A percentile compares a stretch with the other conserved stretches of the same genome.
phyloP scores from a whole-genome alignment of 2,888 invertebrate species.

The Catocala fraxini region DNA sequence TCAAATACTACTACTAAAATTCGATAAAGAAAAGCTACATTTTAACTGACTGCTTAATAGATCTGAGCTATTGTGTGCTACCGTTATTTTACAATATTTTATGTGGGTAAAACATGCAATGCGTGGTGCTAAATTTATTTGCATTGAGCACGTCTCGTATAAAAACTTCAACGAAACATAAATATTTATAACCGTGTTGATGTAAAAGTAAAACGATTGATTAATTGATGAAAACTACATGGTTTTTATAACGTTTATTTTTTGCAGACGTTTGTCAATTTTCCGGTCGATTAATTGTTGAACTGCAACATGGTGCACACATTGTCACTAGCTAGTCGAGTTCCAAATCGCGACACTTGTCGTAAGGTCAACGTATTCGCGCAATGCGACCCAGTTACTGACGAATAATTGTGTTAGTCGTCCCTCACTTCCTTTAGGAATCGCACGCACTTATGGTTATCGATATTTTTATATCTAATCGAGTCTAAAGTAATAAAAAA shows the following conservation, averaged over 20 bases:
- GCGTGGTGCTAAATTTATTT: not conserved
- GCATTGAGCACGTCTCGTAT: not conserved
- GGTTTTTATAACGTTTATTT: constrained; percentile 5
- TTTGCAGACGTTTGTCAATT: constrained; percentile 6
- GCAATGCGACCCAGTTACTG: constrained; percentile 60
- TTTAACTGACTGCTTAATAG: too few species aligned
- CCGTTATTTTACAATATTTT: too few species aligned
- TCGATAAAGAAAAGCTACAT: too few species aligned
- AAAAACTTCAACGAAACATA: constrained; percentile 1
- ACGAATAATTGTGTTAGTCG: constrained; percentile 64
- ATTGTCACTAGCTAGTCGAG: constrained; percentile 31
- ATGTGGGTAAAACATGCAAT: not conserved
- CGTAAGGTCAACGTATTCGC: constrained; percentile 76
- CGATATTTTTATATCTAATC: constrained; percentile 3
- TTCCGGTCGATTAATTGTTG: not conserved
- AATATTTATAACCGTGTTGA: not conserved
- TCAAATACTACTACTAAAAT: constrained; percentile 6
- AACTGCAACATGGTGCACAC: constrained; percentile 32
- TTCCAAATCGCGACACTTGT: constrained; percentile 60
- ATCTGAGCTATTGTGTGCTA: too few species aligned
- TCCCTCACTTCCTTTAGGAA: constrained; percentile 51
- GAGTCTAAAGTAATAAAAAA: too few species aligned
- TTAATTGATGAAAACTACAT: constrained; percentile 1
- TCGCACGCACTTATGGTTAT: constrained; percentile 25
- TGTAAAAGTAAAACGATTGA: constrained; percentile 3